Evolutionary conservation across 2,888 invertebrate genomes (phyloP).

Genomic region (Tupiocoris notatus): DNA sequence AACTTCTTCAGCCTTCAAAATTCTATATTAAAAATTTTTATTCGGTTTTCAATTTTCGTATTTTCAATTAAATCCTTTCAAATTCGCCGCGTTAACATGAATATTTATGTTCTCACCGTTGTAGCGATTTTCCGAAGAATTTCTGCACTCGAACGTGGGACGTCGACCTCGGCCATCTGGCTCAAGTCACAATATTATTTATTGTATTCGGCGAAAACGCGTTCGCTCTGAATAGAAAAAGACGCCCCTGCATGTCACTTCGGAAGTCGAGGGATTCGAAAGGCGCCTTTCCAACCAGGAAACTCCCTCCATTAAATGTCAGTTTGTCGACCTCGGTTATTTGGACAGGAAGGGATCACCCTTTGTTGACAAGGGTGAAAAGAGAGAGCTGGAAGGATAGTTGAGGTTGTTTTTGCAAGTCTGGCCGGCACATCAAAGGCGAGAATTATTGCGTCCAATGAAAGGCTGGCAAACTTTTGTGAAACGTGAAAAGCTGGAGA

Average conservation of each 20-base stretch:
- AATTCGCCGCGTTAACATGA: too few species aligned
- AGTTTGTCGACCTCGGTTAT: neutral
- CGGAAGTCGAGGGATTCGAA: neutral
- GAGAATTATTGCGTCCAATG: too few species aligned
- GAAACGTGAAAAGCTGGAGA: too few species aligned
- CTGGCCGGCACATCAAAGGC: neutral
- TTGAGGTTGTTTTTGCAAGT: neutral
- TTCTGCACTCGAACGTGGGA: too few species aligned
- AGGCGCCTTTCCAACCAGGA: neutral
- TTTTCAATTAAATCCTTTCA: too few species aligned
- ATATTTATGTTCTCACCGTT: too few species aligned
- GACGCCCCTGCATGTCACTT: neutral
- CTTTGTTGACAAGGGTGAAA: neutral
- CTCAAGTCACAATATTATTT: slow-evolving; percentile 4
- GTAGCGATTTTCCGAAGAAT: too few species aligned
- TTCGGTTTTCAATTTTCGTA: too few species aligned
- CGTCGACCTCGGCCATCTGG: too few species aligned
- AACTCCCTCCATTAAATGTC: neutral
- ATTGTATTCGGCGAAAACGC: slow-evolving; percentile 13
- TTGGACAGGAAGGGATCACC: neutral
- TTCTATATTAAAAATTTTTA: too few species aligned
- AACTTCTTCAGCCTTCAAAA: too few species aligned
- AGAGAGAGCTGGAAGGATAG: neutral
- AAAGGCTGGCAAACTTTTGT: too few species aligned
- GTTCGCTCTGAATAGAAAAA: neutral